These are phyloP conservation scores for Gryllus longicercus DNA, from an alignment of 2,888 invertebrate genomes.

Conservation along the genomic window DNA sequence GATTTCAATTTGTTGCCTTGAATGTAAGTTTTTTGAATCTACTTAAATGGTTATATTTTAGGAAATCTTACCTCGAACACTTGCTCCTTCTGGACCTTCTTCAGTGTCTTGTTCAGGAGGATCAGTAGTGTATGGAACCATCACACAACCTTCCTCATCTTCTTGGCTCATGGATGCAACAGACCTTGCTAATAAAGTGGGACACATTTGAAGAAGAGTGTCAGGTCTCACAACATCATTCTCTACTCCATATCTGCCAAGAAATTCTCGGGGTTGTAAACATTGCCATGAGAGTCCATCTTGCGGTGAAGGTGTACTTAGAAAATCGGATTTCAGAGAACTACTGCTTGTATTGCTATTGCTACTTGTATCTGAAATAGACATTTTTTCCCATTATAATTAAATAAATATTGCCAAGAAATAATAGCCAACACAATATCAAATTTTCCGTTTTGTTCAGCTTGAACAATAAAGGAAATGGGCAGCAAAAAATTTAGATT, in stretches of 20 bases:
- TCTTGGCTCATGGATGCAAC: not conserved
- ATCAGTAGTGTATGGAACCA: not conserved
- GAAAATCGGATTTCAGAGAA: not conserved
- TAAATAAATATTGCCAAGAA: too few species aligned
- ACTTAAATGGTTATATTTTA: too few species aligned
- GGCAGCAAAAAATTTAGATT: too few species aligned
- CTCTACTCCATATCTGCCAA: not conserved
- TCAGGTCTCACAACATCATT: not conserved
- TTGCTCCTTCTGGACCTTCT: not conserved
- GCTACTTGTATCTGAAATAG: not conserved
- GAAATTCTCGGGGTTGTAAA: not conserved
- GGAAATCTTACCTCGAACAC: not conserved
- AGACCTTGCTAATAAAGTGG: not conserved
- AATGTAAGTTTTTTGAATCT: too few species aligned
- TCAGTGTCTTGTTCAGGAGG: not conserved
- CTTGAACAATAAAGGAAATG: too few species aligned
- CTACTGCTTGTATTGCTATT: not conserved
- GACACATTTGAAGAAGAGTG: slow-evolving; percentile 17
- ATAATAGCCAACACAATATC: too few species aligned
- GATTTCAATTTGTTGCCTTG: too few species aligned
- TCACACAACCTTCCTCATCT: not conserved
- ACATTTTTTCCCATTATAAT: not conserved
- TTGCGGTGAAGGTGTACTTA: not conserved
- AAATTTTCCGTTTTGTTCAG: too few species aligned
- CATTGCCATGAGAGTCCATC: not conserved